Conservation (phyloP, 2,113 vertebrate species). For the Odobenus rosmarus region DNA sequence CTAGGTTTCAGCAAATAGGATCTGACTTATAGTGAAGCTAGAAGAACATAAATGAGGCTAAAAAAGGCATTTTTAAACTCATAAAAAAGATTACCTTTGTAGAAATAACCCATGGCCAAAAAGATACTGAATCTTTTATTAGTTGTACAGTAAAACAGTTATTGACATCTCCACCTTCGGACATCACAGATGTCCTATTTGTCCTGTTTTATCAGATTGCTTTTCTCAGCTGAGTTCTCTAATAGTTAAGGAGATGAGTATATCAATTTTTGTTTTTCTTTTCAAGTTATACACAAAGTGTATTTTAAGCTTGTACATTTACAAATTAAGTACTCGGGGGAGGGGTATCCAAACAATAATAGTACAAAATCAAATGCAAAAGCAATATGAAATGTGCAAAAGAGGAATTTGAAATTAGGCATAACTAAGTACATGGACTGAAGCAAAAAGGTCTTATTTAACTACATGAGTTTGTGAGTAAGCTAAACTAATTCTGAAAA, state of each 20-base stretch:
- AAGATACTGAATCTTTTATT: neutral
- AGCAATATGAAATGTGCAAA: neutral
- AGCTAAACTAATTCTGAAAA: slow-evolving; percentile 31
- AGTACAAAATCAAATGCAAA: neutral
- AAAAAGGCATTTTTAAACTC: neutral
- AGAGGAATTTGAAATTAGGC: neutral
- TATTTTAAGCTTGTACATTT: slow-evolving; percentile 12
- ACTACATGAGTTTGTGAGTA: neutral
- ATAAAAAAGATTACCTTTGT: neutral
- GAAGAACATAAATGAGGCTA: neutral
- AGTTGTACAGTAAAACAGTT: neutral
- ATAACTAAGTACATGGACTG: neutral
- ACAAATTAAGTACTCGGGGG: neutral
- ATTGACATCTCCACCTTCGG: neutral
- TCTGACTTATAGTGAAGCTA: neutral
- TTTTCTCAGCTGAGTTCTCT: neutral
- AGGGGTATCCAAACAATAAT: neutral
- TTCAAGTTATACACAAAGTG: neutral
- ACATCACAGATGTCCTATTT: neutral
- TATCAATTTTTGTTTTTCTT: neutral
- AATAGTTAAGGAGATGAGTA: neutral
- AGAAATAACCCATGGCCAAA: slow-evolving; percentile 20
- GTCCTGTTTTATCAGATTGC: neutral
- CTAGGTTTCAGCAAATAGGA: neutral
- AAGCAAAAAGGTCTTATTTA: neutral